Base-by-base conservation (phyloP, 2,888 invertebrate species). In the Microctonus brassicae region DNA sequence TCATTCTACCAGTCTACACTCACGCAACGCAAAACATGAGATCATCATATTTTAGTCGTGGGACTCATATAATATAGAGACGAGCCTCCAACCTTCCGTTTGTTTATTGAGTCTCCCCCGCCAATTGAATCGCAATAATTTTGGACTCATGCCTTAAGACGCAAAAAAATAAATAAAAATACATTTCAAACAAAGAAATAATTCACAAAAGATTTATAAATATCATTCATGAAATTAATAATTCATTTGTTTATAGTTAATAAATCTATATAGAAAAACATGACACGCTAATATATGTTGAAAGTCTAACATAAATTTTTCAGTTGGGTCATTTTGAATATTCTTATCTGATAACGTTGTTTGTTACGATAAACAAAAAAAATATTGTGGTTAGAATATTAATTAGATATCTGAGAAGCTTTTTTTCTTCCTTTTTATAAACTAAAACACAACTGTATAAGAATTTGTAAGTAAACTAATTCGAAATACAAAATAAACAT, bases 341-440 rank as follows among this genome's bases (percentile, higher is more conserved):
- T 6, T 58, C 53, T 70, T 65, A 70, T 70, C 70, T 34, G 70
- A 70, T 70, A 70, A 66, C 58, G 53, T 61, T 70, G 65, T 70
- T 70, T 70, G 70, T 65, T 65, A 53, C 47, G 70, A 70, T 70
- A 70, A 70, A n/a, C 24, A 55, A 60, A 34, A 11, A 11, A 34
- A 36, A 22, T 3, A 20, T 29, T 26, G 24, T 42, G 20, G 24
- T 6, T 52, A 63, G 47, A 47, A 63, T 47, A 33, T 47, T 29
- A 63, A 29, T 63, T n/a, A 34, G n/a, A 55, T 20, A 24, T 20
- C 33, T 20, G n/a, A 33, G n/a, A n/a, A n/a, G n/a, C n/a, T n/a
- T n/a, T n/a, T 24, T 42, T 52, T 33, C 13, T 22, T 26, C n/a
- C n/a, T n/a, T n/a, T n/a, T n/a, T n/a, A n/a, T n/a, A n/a, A n/a